Evolutionary conservation across 64 coral and sea anemone species (phyloP).

Genomic region (Actinia equina): DNA sequence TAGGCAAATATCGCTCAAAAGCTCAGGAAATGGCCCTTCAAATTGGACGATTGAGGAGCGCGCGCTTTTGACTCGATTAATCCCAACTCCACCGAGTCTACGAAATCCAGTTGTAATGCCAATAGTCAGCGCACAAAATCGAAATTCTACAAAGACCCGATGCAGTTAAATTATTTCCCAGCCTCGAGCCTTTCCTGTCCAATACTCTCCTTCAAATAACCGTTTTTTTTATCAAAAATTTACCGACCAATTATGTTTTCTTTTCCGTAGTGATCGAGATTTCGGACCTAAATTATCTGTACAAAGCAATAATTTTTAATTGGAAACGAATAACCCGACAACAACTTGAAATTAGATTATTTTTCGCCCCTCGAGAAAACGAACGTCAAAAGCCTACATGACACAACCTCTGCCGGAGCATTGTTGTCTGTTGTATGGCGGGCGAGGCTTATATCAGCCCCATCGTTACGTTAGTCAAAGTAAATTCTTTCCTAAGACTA

Average conservation of each 20-base stretch:
- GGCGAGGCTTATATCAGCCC: background rate
- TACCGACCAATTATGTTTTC: constrained; percentile 15
- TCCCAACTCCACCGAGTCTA: constrained; percentile 5
- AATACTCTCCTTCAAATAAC: constrained; percentile 7
- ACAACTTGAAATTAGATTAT: constrained; percentile 30
- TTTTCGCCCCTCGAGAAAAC: constrained; percentile 1
- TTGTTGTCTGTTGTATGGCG: background rate
- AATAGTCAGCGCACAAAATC: background rate
- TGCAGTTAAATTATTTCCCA: constrained; percentile 15
- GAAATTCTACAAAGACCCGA: constrained; percentile 5
- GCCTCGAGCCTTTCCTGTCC: constrained; percentile 31
- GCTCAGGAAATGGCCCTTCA: constrained; percentile 39
- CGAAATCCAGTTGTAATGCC: background rate
- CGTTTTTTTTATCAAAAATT: background rate
- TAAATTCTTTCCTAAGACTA: background rate
- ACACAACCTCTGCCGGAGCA: background rate
- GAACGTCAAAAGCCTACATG: background rate
- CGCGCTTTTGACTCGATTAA: constrained; percentile 29
- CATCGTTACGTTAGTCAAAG: background rate
- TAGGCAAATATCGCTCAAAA: constrained; percentile 29
- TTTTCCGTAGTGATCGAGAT: constrained; percentile 16
- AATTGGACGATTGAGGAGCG: constrained; percentile 24
- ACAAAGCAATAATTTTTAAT: constrained; percentile 33
- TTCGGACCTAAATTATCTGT: constrained; percentile 20
- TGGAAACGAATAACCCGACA: constrained; percentile 20